Conservation (phyloP, 2,888 invertebrate genomes). For the Patella caerulea region DNA sequence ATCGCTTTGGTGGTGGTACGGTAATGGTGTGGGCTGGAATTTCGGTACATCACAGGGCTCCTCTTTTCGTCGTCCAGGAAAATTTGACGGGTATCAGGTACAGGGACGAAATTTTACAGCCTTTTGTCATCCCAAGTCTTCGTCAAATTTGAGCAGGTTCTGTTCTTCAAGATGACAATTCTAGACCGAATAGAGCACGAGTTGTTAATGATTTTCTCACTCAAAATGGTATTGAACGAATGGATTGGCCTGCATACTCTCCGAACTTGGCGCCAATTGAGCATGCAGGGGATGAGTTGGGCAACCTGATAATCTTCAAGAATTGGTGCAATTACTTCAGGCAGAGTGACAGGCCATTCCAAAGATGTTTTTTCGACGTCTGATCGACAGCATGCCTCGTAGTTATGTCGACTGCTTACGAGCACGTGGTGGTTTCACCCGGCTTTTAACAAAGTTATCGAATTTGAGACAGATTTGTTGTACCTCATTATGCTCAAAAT, state of each 20-base stretch:
- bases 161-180: constrained; percentile 13
- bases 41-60: constrained; percentile 2
- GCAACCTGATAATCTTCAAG: too few species aligned
- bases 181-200: not conserved
- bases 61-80: constrained; percentile 15
- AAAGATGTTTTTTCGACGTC: too few species aligned
- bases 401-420: too few species aligned
- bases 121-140: not conserved
- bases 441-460: too few species aligned
- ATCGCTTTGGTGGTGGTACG: constrained; percentile 26
- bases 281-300: constrained; percentile 21
- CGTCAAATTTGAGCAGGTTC: not conserved
- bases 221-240: not conserved
- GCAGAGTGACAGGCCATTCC: too few species aligned
- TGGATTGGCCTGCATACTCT: constrained; percentile 27
- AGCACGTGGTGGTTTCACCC: too few species aligned
- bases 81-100: constrained; percentile 20
- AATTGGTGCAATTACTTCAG: too few species aligned
- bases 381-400: too few species aligned
- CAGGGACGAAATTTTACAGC: constrained; percentile 6
- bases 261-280: constrained; percentile 30
- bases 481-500: too few species aligned
- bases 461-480: too few species aligned
- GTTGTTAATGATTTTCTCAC: not conserved
- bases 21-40: constrained; percentile 30